Evolutionary conservation across 1,140 invertebrate species (phyloP), one percentile per base, ranked within the genome.

Genomic region (Propsilocerus akamusi): DNA sequence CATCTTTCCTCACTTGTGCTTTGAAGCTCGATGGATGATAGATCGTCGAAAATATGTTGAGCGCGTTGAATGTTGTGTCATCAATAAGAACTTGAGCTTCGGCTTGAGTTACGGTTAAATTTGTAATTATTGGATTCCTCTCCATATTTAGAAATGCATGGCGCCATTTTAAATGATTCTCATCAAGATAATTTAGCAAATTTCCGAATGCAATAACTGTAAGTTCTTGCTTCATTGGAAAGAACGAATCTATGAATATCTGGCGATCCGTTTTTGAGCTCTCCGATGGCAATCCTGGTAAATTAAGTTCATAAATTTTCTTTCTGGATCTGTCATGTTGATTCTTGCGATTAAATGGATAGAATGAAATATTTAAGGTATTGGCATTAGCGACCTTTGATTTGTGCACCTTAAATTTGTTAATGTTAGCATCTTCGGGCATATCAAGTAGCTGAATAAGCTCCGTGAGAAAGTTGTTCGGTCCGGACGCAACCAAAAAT

Each of bases 21-120:
- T 51, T 51, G 12, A 51, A 51, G 17, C 24, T 41, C 4, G 49
- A 51, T 47, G 49, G 49, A 46, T 51, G 49, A 46, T 51, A 25
- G 28, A 46, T 24, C 6, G 12, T 37, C 7, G 41, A 12, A 30
- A 46, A 51, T 2, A 49, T 32, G 5, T 28, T 26, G 3, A 51
- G 26, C 5, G 37, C 17, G n/a, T 17, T 26, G 12, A 46, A 47
- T 22, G 49, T 51, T 7, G 12, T 22, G 3, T 51, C 49, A 47
- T 51, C 49, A 22, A 51, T 6, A 1, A 51, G 25, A 22, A 51
- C 49, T 28, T 46, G 37, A 12, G n/a, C 10, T 11, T 51, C 26
- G 2, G 30, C 6, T 23, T 10, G 12, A 4, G 17, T 30, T 8
- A 46, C 17, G 8, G 24, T 46, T 2, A 51, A 5, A 22, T 47